Evolutionary conservation across 2,113 vertebrate species (phyloP), one percentile per base, ranked within the genome.

Genomic region (Bungarus multicinctus): DNA sequence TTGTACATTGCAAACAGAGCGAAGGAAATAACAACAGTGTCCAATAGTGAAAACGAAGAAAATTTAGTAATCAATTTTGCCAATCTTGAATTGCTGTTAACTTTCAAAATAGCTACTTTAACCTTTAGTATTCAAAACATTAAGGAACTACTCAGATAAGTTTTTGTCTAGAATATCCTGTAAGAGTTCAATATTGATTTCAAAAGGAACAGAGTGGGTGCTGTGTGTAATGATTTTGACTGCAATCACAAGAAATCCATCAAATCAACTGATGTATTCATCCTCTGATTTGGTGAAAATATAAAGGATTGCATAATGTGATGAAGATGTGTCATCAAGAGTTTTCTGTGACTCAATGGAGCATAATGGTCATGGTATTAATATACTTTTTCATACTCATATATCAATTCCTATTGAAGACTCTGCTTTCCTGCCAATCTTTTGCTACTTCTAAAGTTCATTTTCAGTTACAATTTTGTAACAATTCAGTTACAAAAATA

Each of bases 1-100:
- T 8, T 27, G 74, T 6, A 55, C 43, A 90, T 91, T n/a, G 4
- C 89, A 74, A 89, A 85, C 0, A 3, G 6, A 87, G 50, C 18
- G 81, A 54, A 6, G 45, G 22, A 93, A 90, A 89, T 53, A 6
- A 64, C 92, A 94, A 89, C 89, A 92, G 10, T 85, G 6, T 18
- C 92, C 88, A 34, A 86, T 86, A 90, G 60, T 60, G 18, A 47
- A 69, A 85, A 30, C 55, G 60, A n/a, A 3, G 93, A 85, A 69
- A 45, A 30, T 89, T 90, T 58, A 27, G 11, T 14, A 90, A 7
- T 85, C n/a, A n/a, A 10, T 50, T 30, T 23, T 43, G 87, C 2
- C 5, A 87, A 89, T 52, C 9, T 2, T 6, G 54, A 81, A 4
- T 57, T 2, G 85, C 52, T 58, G 50, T 39, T 30, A 25, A 60